Base-by-base conservation (phyloP, 2,888 invertebrate genomes). In the Agrilus mali region DNA sequence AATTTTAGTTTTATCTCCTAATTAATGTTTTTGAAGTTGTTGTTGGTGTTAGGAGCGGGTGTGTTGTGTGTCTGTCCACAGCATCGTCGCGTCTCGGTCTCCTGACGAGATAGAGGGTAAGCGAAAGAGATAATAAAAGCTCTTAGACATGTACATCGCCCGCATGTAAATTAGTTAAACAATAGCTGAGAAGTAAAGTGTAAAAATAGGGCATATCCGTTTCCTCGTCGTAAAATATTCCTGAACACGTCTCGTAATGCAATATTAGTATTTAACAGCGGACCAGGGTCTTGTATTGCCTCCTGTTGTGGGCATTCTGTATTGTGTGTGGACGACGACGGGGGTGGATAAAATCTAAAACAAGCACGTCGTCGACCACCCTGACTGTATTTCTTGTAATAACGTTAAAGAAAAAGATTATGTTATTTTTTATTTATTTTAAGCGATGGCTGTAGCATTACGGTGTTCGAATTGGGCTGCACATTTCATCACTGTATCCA, bases 391-490 rank as follows among this genome's bases (percentile, higher is more conserved):
- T 56, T 61, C 60, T 61, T 61, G 54, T 61, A 58, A 60, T 58
- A 61, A 63, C 62, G 63, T 63, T 63, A 57, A 61, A 49, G 40
- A 45, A 41, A 38, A 41, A 42, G 39, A 52, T 45, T 60, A 61
- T 60, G 61, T 62, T 63, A 61, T 60, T 60, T 59, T 61, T 62
- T 61, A 59, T 59, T 60, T 60, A 59, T 54, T 56, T 27, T 56
- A 55, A 61, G 54, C 53, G 56, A 60, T 63, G 64, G 63, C 62
- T 65, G 64, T 65, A 64, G 63, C 61, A 60, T 60, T 57, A 60
- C 58, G 60, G 58, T 56, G 60, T 63, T 62, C 58, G 58, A 63
- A 64, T 56, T 27, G 62, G 60, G 62, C 63, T 60, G 58, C 61
- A 60, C 54, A 53, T 44, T 48, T 52, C 58, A 57, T 57, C 60